Base-by-base conservation (phyloP, 2,888 invertebrate genomes). In the Allophyes oxyacanthae region DNA sequence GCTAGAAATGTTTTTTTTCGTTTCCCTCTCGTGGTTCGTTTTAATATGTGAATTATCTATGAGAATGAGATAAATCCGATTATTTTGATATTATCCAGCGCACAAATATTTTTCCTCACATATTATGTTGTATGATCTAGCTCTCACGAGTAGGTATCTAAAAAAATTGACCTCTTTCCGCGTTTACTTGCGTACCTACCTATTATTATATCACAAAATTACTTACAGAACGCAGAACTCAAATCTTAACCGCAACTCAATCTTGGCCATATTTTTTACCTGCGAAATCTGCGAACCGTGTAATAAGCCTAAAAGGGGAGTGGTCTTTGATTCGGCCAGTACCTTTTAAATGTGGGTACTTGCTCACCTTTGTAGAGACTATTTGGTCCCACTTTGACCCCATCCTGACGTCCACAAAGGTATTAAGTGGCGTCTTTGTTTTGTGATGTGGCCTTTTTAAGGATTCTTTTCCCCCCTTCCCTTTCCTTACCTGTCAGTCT, bases 261-360 rank as follows among this genome's bases (percentile, higher is more conserved):
- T 53, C 58, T 70, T 53, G 43, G 34, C 66, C 72, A 78, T 64
- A 82, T 79, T 83, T 85, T 82, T 82, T 79, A 59, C 61, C 54
- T 63, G 63, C 62, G 60, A 57, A 79, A 77, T 77, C 75, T 58
- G 37, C 78, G 79, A 72, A 81, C 83, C 86, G 83, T 84, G 82
- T 90, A 91, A 91, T 90, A 91, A 91, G 89, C 86, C 88, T 88
- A 87, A 90, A 88, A 89, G 87, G 85, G 66, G 54, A 86, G 86
- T 84, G 60, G 40, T 72, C 85, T 88, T 90, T 89, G 88, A 90
- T 89, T 89, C 77, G 60, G 65, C 81, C 79, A 78, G 79, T 79
- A 81, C 82, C 83, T 83, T 86, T 87, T 85, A 82, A 88, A 87
- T 83, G 83, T 81, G 73, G 84, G 78, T 79, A 82, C 85, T 82